These are phyloP conservation scores for Probosciger aterrimus DNA, from an alignment of 2,113 vertebrate species.

Conservation along the genomic window DNA sequence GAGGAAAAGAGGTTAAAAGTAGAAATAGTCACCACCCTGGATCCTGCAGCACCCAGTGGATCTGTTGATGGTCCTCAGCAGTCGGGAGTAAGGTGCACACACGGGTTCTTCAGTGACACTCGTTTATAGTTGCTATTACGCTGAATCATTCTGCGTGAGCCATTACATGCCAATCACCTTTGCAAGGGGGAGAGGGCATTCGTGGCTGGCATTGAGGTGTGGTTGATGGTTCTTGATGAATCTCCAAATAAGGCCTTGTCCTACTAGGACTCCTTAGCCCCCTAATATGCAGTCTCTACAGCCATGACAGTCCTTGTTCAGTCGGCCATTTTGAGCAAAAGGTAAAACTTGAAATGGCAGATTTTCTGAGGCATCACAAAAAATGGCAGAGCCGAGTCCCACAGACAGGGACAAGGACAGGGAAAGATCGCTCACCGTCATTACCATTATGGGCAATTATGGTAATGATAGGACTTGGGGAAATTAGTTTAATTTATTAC, in stretches of 20 bases:
- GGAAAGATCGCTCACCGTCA: not conserved
- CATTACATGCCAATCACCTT: too few species aligned
- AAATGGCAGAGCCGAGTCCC: too few species aligned
- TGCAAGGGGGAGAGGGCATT: too few species aligned
- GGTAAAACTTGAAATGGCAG: too few species aligned
- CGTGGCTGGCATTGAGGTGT: too few species aligned
- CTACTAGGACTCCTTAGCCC: too few species aligned
- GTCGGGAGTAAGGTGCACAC: not conserved
- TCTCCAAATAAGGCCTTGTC: too few species aligned
- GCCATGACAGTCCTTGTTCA: too few species aligned
- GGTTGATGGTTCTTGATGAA: too few species aligned
- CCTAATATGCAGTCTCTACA: too few species aligned
- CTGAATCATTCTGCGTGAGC: not conserved
- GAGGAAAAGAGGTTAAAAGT: not conserved
- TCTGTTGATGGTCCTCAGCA: not conserved
- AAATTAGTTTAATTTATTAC: not conserved
- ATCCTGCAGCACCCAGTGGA: not conserved
- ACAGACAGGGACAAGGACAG: not conserved
- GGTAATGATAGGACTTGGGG: not conserved
- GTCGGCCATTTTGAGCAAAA: too few species aligned
- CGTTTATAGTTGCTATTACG: not conserved
- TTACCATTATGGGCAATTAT: not conserved
- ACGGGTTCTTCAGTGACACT: not conserved
- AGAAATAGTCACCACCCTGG: not conserved
- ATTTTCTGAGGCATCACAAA: too few species aligned